Conservation (phyloP, 2,797 vertebrate species). For the Schizopygopsis malacanthus region DNA sequence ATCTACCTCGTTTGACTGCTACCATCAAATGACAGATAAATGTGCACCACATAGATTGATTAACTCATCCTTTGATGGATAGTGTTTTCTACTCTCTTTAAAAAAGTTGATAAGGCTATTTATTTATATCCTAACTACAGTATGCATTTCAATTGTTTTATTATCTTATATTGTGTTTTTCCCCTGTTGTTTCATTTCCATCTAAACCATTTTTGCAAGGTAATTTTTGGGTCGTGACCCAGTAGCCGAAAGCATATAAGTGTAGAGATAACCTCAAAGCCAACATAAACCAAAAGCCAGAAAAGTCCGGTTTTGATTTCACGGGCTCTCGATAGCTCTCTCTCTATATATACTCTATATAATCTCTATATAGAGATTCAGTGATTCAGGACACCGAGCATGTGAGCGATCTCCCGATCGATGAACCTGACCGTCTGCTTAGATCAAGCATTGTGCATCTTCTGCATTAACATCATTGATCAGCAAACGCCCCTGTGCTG, state of each 20-base stretch:
- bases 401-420: constrained; percentile 42
- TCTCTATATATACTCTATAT: not conserved
- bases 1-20: not conserved
- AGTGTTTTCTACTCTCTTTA: not conserved
- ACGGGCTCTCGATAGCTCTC: not conserved
- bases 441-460: constrained; percentile 55
- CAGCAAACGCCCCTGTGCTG: constrained; percentile 62
- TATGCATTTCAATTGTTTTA: not conserved
- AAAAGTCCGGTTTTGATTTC: constrained; percentile 11
- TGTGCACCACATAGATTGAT: not conserved
- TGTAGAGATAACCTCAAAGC: not conserved
- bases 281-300: not conserved
- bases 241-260: not conserved
- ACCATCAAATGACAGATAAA: not conserved
- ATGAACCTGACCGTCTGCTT: constrained; percentile 60
- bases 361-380: constrained; percentile 5
- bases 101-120: not conserved
- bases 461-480: constrained; percentile 69
- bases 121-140: not conserved
- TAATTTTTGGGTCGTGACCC: not conserved
- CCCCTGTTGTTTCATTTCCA: not conserved
- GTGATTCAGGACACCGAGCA: constrained; percentile 39
- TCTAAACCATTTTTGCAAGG: not conserved
- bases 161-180: not conserved
- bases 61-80: not conserved